phyloP scores from a whole-genome alignment of 1,140 invertebrate species.

The Halictus rubicundus region DNA sequence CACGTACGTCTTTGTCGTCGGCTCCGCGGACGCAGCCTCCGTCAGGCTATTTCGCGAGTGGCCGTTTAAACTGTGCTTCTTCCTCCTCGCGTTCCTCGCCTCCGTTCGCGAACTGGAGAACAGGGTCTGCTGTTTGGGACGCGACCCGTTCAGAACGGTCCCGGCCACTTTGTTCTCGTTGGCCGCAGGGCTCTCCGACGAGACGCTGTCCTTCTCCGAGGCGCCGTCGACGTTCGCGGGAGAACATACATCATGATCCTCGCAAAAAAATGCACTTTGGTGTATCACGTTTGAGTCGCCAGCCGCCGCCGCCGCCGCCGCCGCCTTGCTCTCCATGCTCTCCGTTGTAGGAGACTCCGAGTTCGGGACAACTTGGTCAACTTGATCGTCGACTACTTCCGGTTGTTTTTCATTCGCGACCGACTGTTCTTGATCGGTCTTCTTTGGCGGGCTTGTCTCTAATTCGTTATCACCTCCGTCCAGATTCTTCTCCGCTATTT shows the following conservation, averaged over 20 bases:
- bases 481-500: constrained; percentile 53
- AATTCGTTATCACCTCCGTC: constrained; percentile 10
- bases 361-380: not conserved
- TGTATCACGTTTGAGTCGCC: constrained; percentile 33
- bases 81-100: constrained; percentile 36
- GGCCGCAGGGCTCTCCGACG: constrained; percentile 1
- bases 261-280: constrained; percentile 59
- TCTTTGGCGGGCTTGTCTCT: constrained; percentile 10
- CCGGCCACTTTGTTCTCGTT: constrained; percentile 25
- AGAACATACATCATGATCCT: constrained; percentile 46
- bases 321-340: not conserved
- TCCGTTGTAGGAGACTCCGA: not conserved
- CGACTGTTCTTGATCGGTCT: constrained; percentile 10
- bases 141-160: constrained; percentile 31
- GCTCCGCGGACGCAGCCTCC: constrained; percentile 18
- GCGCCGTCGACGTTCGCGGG: constrained; percentile 2
- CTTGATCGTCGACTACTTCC: not conserved
- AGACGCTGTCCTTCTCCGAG: constrained; percentile 10
- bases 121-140: constrained; percentile 45
- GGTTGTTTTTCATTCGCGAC: constrained; percentile 10
- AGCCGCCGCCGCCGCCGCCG: no score
- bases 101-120: constrained; percentile 25
- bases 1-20: constrained; percentile 58
- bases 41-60: constrained; percentile 33
- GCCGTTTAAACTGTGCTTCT: constrained; percentile 42